Conservation (phyloP, 2,113 vertebrate genomes). For the Casuarius casuarius region DNA sequence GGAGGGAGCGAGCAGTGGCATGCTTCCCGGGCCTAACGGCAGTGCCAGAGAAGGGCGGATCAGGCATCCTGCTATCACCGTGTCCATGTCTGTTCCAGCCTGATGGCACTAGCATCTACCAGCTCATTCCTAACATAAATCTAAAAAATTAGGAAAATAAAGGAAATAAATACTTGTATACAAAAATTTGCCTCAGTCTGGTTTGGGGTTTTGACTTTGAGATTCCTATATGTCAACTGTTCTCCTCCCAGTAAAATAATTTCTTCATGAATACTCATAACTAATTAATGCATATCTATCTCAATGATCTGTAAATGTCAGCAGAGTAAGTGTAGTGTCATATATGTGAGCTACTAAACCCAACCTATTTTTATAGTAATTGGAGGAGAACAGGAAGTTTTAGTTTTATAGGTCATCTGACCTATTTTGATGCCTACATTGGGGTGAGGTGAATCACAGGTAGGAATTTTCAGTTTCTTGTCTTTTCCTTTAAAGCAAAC, state of each 20-base stretch:
- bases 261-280: not conserved
- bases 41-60: not conserved
- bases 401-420: not conserved
- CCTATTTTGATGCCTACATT: not conserved
- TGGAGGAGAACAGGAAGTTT: not conserved
- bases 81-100: not conserved
- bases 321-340: not conserved
- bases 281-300: not conserved
- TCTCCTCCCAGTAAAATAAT: not conserved
- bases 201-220: not conserved
- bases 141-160: not conserved
- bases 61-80: rapidly evolving
- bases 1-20: rapidly evolving
- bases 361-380: not conserved
- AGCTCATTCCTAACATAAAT: not conserved
- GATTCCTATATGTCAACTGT: not conserved
- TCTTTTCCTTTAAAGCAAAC: not conserved
- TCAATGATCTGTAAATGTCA: not conserved
- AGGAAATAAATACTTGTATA: not conserved
- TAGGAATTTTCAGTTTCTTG: not conserved
- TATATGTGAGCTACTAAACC: not conserved
- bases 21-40: not conserved
- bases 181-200: not conserved
- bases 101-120: not conserved
- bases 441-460: not conserved